Evolutionary conservation across 2,888 invertebrate species (phyloP).

Genomic region (Exocentrus adspersus): DNA sequence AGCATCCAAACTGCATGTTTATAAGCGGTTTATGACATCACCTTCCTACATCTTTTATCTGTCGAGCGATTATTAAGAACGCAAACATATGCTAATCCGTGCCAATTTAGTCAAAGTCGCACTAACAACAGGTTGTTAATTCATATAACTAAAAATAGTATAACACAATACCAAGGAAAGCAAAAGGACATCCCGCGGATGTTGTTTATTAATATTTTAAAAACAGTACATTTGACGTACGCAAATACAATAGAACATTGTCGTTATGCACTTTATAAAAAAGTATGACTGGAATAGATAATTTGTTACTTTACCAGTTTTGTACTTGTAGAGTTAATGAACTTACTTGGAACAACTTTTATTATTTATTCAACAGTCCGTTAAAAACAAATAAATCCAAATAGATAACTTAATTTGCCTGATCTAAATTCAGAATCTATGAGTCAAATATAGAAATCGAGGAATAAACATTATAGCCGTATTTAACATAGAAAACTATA

Average conservation of each 20-base stretch:
- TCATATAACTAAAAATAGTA: not conserved
- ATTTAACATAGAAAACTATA: too few relatives aligned
- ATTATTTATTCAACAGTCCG: too few relatives aligned
- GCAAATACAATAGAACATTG: not conserved
- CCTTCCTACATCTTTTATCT: not conserved
- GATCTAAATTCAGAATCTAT: too few relatives aligned
- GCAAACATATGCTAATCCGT: not conserved
- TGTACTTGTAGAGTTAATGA: too few relatives aligned
- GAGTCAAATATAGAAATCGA: too few relatives aligned
- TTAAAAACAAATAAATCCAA: too few relatives aligned
- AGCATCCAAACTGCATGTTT: not conserved
- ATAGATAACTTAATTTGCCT: too few relatives aligned
- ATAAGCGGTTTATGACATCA: not conserved
- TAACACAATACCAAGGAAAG: not conserved
- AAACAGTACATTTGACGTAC: not conserved
- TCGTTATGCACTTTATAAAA: too few relatives aligned
- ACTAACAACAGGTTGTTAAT: not conserved
- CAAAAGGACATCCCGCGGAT: conserved; percentile 7
- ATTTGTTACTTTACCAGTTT: too few relatives aligned
- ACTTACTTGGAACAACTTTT: too few relatives aligned
- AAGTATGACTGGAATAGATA: too few relatives aligned
- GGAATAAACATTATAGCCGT: too few relatives aligned
- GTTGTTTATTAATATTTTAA: not conserved
- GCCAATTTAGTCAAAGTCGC: not conserved
- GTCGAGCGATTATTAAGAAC: not conserved